Evolutionary conservation across 2,888 invertebrate genomes (phyloP), one percentile per base, ranked within the genome.

Genomic region (Drosophila nr. fundita): DNA sequence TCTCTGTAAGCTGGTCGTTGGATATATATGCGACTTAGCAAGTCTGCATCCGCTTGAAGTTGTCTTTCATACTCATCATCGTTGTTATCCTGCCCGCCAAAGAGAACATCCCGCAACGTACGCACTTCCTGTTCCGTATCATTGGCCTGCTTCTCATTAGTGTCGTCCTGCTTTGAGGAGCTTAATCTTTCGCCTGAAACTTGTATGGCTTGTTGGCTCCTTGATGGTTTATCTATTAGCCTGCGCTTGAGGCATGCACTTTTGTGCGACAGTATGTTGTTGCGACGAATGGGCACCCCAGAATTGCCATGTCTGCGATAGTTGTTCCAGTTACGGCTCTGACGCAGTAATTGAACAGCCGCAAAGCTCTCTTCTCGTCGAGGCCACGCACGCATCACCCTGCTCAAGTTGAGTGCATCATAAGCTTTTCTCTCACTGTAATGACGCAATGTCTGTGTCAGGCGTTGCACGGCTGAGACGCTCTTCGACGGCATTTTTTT

Each of bases 291-390:
- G 0, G 48, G 6, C 4, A 1, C 2, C 0, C 1, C n/a, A 13
- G n/a, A 15, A 1, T 18, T 55, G 7, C 29, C 53, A 8, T 48
- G 45, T 21, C 58, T 50, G 2, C 55, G 24, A 10, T 42, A 21
- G 24, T 34, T 57, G 18, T 24, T 72, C 69, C 69, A 65, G 11
- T 38, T 67, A 0, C 69, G 74, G 8, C 45, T 65, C 42, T 80
- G 83, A 0, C 49, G 34, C 10, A 57, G 18, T 2, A 80, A 8
- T 5, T 80, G 71, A 0, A 40, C 15, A 10, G 69, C 83, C 0
- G 86, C 88, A 7, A 36, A 85, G 4, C 34, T 18, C 4, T 88
- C 83, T 30, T 88, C 83, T 0, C 89, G 63, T 10, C 30, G 10
- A 0, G 83, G 89, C 88, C 88, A 87, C 2, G 40, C 10, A 0